phyloP scores from a whole-genome alignment of 1,140 invertebrate species.

The Pseudomyrmex gracilis region DNA sequence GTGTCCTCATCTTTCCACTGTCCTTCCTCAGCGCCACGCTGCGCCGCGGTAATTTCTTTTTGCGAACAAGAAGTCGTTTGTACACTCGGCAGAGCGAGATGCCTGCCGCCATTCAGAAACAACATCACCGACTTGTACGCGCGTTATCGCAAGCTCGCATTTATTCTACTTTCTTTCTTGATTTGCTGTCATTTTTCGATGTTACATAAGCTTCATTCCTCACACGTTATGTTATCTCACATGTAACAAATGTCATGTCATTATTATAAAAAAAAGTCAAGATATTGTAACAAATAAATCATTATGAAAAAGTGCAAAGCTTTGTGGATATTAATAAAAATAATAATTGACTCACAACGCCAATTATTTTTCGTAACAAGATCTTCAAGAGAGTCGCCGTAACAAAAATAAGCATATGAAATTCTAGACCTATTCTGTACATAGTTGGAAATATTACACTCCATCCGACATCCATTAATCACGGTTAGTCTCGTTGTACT shows the following conservation, averaged over 20 bases:
- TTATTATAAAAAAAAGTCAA: not conserved
- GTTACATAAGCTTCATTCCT: not conserved
- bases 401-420: not conserved
- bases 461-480: slow-evolving; percentile 21
- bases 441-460: slow-evolving; percentile 10
- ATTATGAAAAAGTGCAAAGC: not conserved
- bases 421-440: slow-evolving; percentile 9
- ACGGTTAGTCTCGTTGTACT: not conserved
- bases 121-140: slow-evolving; percentile 62
- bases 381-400: not conserved
- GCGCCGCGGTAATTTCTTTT: slow-evolving; percentile 80
- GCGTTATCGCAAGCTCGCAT: slow-evolving; percentile 49
- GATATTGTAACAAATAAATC: not conserved
- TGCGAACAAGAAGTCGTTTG: slow-evolving; percentile 79
- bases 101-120: slow-evolving; percentile 64
- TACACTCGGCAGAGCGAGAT: slow-evolving; percentile 61
- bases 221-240: not conserved
- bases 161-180: slow-evolving; percentile 43
- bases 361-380: not conserved
- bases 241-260: not conserved
- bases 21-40: slow-evolving; percentile 72
- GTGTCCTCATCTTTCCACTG: slow-evolving; percentile 82
- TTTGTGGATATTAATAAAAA: slow-evolving; percentile 3
- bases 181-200: not conserved
- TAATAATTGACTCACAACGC: not conserved